Evolutionary conservation across 2,113 vertebrate species (phyloP), one percentile per base, ranked within the genome.

Genomic region (Addax nasomaculatus): DNA sequence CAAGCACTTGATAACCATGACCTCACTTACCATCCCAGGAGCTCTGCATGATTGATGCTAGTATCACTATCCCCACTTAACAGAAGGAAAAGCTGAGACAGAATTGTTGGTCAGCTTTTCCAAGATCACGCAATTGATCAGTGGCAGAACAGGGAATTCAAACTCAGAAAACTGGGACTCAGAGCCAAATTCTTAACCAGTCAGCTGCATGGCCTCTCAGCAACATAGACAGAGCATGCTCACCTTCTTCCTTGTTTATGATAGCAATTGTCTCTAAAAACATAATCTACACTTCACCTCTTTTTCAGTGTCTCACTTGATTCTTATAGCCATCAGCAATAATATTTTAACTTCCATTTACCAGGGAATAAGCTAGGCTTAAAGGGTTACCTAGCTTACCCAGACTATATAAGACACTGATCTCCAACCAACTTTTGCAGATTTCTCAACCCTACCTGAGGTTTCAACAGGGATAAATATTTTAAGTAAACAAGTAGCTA

Each of bases 121-220:
- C 2, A 62, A 51, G 21, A 78, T 51, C 33, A 53, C 14, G 39
- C 3, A n/a, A 9, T 3, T 6, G n/a, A 39, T 23, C 78, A 43
- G 21, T 25, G 21, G 29, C 1, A 33, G 47, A 53, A 19, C 2
- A 64, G 19, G 7, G 12, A 7, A 60, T 51, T 60, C 8, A 33
- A 62, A 49, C 4, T 8, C 33, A 60, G 5, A 51, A 51, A 70
- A 55, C 7, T 21, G 25, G 29, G 5, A 15, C 43, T 1, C 30
- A 14, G 43, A 6, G 1, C 17, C 3, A 57, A 17, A 0, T 17
- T 49, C 43, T 76, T 57, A 36, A 76, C 33, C 5, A 2, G 10
- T 33, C 1, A 11, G 39, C 23, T 19, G 1, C 3, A 30, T 16
- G 2, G 0, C 0, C 7, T 70, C 4, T 17, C 1, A 25, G n/a